Evolutionary conservation across 2,797 vertebrate genomes (phyloP), one percentile per base, ranked within the genome.

Genomic region (Gouania willdenowi): DNA sequence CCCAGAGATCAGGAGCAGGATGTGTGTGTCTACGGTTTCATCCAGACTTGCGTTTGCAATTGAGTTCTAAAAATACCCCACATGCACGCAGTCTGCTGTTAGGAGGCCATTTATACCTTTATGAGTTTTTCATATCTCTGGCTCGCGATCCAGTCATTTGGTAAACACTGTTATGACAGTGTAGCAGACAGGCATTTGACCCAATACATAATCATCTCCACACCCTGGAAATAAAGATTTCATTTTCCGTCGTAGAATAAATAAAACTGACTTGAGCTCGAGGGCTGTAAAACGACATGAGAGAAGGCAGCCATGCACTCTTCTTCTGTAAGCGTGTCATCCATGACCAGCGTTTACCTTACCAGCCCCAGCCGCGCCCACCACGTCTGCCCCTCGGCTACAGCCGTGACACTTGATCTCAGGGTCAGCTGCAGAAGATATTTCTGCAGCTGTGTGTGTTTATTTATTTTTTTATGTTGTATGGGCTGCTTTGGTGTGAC

Each of bases 341-440:
- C 49, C 53, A 41, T 46, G 48, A 44, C 44, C 44, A 52, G 40
- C 48, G 21, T 48, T 41, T 48, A 71, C 56, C 57, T 26, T 52
- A 28, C 47, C 35, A 36, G 28, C 52, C 36, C 28, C 36, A 48
- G 48, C 31, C 26, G 51, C 26, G 18, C 47, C 46, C 32, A 11
- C 48, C 16, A 9, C 21, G 31, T 60, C 54, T 47, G 11, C 17
- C 60, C 63, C 62, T 48, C 35, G 22, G 49, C 72, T 42, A n/a
- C n/a, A 36, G 64, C 66, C 51, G 50, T 72, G 84, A 87, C 79
- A 89, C 69, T 81, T 76, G 86, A 88, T 86, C 83, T 71, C 54
- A 33, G 80, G 77, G 85, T 89, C 85, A 87, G 85, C 85, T 89
- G 86, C 50, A 47, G 32, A 14, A 40, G 77, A 71, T 83, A 84